These are phyloP conservation scores for Thunnus albacares DNA, from an alignment of 2,797 vertebrate species.

Conservation along the genomic window DNA sequence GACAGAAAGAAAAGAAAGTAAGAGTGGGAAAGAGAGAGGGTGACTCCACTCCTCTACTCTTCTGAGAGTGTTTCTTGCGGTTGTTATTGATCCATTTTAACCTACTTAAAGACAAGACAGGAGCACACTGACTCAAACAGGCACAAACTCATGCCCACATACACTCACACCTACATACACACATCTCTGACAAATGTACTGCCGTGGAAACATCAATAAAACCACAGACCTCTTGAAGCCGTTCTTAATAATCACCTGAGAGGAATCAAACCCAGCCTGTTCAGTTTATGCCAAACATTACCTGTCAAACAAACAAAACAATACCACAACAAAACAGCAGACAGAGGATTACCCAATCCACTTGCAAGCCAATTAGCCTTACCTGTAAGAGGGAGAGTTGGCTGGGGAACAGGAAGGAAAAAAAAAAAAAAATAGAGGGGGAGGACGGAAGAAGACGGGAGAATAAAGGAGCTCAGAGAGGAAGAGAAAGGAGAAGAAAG, in stretches of 20 bases:
- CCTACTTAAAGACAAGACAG: constrained; percentile 83
- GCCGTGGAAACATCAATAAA: constrained; percentile 75
- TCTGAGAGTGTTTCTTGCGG: constrained; percentile 73
- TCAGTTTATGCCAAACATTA: constrained; percentile 68
- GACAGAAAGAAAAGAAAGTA: constrained; percentile 24
- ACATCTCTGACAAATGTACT: constrained; percentile 38
- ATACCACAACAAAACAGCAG: constrained; percentile 68
- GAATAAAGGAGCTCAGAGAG: constrained; percentile 10
- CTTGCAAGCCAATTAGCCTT: constrained; percentile 75
- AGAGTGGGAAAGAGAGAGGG: constrained; percentile 15
- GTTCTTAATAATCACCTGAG: constrained; percentile 81
- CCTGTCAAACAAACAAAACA: constrained; percentile 77
- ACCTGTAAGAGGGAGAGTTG: constrained; percentile 66
- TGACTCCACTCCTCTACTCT: constrained; percentile 54
- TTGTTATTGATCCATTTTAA: constrained; percentile 84
- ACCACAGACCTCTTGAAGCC: constrained; percentile 69
- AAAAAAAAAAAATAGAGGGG: constrained; percentile 9
- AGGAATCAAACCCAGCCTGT: constrained; percentile 78
- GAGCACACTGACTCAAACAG: constrained; percentile 73
- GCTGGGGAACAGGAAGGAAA: constrained; percentile 64
- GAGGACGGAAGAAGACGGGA: constrained; percentile 8
- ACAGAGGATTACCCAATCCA: constrained; percentile 73
- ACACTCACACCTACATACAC: constrained; percentile 21
- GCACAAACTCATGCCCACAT: constrained; percentile 43
- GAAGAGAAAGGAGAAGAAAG: constrained; percentile 61